Conservation (phyloP, 2,797 vertebrate genomes). For the Lophotriccus pileatus region DNA sequence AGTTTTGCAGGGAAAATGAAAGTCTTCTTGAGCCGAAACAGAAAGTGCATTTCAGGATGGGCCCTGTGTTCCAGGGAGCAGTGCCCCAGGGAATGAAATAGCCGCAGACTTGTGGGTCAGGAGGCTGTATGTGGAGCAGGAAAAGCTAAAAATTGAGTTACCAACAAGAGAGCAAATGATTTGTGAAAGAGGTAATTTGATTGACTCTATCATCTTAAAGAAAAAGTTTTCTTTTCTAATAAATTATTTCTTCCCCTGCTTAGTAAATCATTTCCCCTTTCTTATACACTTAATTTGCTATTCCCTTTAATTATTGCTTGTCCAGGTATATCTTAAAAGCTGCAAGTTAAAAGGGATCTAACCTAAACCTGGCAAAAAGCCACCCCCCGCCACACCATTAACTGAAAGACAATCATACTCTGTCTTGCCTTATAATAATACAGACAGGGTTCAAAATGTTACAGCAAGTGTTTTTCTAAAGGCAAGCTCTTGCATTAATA, state of each 20-base stretch:
- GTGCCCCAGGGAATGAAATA: neutral
- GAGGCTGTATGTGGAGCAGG: neutral
- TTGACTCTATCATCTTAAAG: constrained; percentile 19
- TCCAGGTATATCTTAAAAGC: constrained; percentile 59
- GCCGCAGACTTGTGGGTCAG: neutral
- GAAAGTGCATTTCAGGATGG: neutral
- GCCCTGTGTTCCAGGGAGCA: neutral
- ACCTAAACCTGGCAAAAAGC: constrained; percentile 32
- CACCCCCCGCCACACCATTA: constrained; percentile 39
- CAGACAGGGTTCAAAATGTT: constrained; percentile 20
- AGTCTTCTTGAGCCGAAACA: neutral
- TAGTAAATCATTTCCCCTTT: constrained; percentile 64
- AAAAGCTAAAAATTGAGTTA: constrained; percentile 9
- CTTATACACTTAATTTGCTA: constrained; percentile 59
- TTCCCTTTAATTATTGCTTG: constrained; percentile 63
- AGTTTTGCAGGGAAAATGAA: neutral
- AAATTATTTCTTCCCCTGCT: constrained; percentile 56
- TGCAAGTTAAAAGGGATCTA: constrained; percentile 28
- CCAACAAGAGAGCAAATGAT: neutral
- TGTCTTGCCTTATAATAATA: constrained; percentile 44
- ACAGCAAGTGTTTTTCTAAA: constrained; percentile 28
- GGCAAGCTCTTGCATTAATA: neutral
- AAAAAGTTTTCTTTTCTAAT: constrained; percentile 63
- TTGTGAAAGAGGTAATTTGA: constrained; percentile 59
- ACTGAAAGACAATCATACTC: constrained; percentile 44